Percentiles rank a stretch among this genome's conserved stretches.
Evolutionary conservation across 1,140 invertebrate genomes (phyloP).

Genomic region (Ephestia elutella): DNA sequence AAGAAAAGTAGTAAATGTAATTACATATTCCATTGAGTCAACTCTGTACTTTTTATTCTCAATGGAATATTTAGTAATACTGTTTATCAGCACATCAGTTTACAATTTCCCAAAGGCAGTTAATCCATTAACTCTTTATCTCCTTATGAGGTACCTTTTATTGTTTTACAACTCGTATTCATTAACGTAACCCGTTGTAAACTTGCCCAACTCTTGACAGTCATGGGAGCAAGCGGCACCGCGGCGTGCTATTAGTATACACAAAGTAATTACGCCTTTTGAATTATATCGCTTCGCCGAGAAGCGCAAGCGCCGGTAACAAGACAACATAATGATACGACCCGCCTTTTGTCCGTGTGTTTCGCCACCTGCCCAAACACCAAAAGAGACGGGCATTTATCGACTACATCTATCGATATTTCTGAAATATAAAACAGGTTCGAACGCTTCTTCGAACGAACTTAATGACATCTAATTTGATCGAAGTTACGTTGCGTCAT

Average conservation of each 20-base stretch:
- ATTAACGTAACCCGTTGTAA: slow-evolving; percentile 3
- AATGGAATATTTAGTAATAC: too few relatives aligned
- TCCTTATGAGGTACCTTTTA: background rate
- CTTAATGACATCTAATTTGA: background rate
- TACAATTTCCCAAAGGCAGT: too few relatives aligned
- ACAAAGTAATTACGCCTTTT: slow-evolving; percentile 62
- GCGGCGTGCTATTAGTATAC: slow-evolving; percentile 42
- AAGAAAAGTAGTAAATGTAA: too few relatives aligned
- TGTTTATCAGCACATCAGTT: too few relatives aligned
- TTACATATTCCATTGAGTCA: too few relatives aligned
- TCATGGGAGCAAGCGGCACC: slow-evolving; percentile 18
- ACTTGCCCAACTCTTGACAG: slow-evolving; percentile 13
- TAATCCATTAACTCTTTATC: background rate
- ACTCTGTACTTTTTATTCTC: too few relatives aligned
- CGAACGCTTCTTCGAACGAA: background rate
- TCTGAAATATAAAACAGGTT: too few relatives aligned
- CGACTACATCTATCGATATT: slow-evolving; percentile 24
- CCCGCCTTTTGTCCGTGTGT: slow-evolving; percentile 60
- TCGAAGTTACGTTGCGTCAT: background rate
- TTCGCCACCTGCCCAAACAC: slow-evolving; percentile 72
- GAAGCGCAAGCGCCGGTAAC: slow-evolving; percentile 64
- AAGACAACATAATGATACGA: slow-evolving; percentile 71
- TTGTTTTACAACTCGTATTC: slow-evolving; percentile 6
- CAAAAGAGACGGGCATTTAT: slow-evolving; percentile 31
- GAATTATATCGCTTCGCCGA: slow-evolving; percentile 51